phyloP scores from a whole-genome alignment of 1,140 invertebrate genomes.

The Cyphomyrmex costatus region DNA sequence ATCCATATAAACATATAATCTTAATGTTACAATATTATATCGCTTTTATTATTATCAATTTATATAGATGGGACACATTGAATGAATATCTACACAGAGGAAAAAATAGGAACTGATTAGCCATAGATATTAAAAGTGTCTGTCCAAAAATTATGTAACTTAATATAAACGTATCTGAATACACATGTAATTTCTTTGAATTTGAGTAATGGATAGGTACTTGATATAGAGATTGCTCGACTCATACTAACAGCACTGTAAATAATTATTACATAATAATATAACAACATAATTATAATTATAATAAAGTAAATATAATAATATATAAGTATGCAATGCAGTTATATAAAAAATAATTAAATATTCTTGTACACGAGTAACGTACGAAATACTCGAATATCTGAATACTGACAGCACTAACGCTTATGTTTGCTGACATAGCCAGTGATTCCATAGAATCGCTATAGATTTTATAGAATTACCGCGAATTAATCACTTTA shows the following conservation, averaged over 20 bases:
- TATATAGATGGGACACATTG: not conserved
- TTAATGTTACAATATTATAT: constrained; percentile 4
- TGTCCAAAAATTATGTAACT: constrained; percentile 8
- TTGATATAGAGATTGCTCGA: not conserved
- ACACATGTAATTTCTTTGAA: not conserved
- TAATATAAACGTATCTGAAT: constrained; percentile 16
- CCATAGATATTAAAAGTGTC: not conserved
- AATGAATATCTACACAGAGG: not conserved
- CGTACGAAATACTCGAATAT: not conserved
- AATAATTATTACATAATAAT: constrained; percentile 42
- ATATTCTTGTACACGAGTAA: not conserved
- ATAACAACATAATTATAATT: constrained; percentile 36
- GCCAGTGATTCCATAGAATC: constrained; percentile 18
- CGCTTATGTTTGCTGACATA: not conserved
- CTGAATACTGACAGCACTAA: constrained; percentile 46
- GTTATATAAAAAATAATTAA: constrained; percentile 17
- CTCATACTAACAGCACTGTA: constrained; percentile 14
- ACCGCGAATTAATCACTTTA: constrained; percentile 35
- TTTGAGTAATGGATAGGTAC: constrained; percentile 1
- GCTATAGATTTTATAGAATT: constrained; percentile 4
- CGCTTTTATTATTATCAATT: constrained; percentile 22
- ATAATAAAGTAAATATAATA: constrained; percentile 48
- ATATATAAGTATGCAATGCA: constrained; percentile 29
- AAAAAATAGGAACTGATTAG: constrained; percentile 5
- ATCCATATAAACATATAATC: constrained; percentile 3